Evolutionary conservation across 2,113 vertebrate species (phyloP), one percentile per base, ranked within the genome.

Genomic region (Perca fluviatilis): DNA sequence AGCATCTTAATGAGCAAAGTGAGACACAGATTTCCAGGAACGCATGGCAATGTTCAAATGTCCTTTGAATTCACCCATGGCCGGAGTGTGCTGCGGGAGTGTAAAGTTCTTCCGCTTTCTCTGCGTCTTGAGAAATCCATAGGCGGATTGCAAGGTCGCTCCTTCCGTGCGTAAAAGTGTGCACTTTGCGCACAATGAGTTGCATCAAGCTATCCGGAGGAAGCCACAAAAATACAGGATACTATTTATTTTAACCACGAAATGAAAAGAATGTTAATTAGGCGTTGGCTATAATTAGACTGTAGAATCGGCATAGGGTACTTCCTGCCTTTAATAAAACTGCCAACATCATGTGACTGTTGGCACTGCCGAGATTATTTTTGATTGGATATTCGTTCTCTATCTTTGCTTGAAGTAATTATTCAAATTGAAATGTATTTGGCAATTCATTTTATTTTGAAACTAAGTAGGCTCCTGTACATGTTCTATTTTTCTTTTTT

Each of bases 61-160:
- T 6, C 6, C 6, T 58, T n/a, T 8, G 2, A 53, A 6, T 6
- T 4, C 12, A 27, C 8, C 16, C 50, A 53, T 27, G 13, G 8
- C 21, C 5, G 2, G 1, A 0, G 0, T 43, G 27, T 25, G 12
- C 7, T 5, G 2, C 18, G 8, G 33, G 1, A 36, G 0, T 53
- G 56, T 5, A 49, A 3, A 12, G 14, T 19, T 49, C 70, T 82
- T 79, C 25, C 79, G 58, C 51, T 58, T 78, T 74, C 57, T 36
- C 16, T 0, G 5, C 0, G n/a, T 51, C 43, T 79, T 53, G 13
- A 51, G 49, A 73, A 69, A 86, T 23, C 7, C 4, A 0, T 6
- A 0, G 6, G 19, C 1, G 2, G 4, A 8, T 61, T 43, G 13
- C 54, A 33, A 64, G 15, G 27, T 46, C 5, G 1, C 7, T 9